Conservation (phyloP, 2,888 invertebrate genomes). For the Oxystoma pomonae region DNA sequence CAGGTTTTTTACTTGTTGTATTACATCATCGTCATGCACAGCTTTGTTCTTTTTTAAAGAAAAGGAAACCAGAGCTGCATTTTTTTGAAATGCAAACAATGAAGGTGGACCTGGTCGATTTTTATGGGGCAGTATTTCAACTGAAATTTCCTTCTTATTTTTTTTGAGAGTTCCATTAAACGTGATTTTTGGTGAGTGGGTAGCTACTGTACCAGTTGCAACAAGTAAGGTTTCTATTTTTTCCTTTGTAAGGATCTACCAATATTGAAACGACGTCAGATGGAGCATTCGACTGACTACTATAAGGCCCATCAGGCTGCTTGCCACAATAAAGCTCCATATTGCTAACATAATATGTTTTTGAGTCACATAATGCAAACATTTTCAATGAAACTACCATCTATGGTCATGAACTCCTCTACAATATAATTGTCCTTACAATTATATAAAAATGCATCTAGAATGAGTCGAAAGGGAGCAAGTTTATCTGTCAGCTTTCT, state of each 20-base stretch:
- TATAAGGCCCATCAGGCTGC: constrained; percentile 25
- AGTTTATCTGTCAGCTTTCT: constrained; percentile 27
- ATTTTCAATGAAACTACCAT: constrained; percentile 28
- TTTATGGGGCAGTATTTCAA: constrained; percentile 12
- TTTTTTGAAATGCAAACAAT: constrained; percentile 26
- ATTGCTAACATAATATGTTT: constrained; percentile 22
- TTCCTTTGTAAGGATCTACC: constrained; percentile 16
- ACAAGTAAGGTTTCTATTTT: constrained; percentile 18
- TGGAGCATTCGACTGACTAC: constrained; percentile 12
- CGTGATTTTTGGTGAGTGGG: constrained; percentile 25
- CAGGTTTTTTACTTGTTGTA: constrained; percentile 17
- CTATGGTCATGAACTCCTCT: constrained; percentile 16
- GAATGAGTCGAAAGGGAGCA: constrained; percentile 27
- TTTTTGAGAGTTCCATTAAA: constrained; percentile 29
- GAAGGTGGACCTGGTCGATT: constrained; percentile 6
- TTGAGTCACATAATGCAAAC: constrained; percentile 27
- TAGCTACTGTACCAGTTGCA: constrained; percentile 28
- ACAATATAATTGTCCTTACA: constrained; percentile 9
- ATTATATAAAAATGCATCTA: constrained; percentile 20
- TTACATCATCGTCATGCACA: constrained; percentile 23
- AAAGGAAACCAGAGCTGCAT: constrained; percentile 24
- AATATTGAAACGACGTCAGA: constrained; percentile 9
- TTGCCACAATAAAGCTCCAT: constrained; percentile 29
- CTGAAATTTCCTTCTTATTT: constrained; percentile 23
- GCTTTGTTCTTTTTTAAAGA: constrained; percentile 17